These are phyloP conservation scores for Sturnus vulgaris DNA, from an alignment of 2,113 vertebrate genomes.

Conservation along the genomic window DNA sequence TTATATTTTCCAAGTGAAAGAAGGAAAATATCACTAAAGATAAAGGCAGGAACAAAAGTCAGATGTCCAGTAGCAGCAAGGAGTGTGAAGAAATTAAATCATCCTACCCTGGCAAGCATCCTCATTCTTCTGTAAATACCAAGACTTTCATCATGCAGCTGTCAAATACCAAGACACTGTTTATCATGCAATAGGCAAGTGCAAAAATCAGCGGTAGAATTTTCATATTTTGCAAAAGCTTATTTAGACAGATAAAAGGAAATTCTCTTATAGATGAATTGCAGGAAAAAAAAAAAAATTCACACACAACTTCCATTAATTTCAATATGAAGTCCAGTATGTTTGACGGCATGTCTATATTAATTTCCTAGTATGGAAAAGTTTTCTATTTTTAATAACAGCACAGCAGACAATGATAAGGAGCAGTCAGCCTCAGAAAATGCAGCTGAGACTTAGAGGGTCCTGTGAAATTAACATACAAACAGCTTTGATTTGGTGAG, in stretches of 20 bases:
- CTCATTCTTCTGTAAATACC: not conserved
- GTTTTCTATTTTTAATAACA: not conserved
- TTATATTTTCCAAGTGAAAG: not conserved
- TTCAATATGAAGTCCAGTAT: not conserved
- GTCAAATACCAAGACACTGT: not conserved
- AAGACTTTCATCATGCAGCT: slow-evolving; percentile 17
- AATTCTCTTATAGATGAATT: not conserved
- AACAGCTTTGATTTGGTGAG: not conserved
- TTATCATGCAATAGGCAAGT: not conserved
- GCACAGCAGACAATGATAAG: not conserved
- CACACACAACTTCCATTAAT: not conserved
- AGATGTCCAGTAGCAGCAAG: not conserved
- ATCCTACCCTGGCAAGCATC: not conserved
- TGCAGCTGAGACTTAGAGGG: not conserved
- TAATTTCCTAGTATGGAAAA: not conserved
- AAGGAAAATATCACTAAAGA: not conserved
- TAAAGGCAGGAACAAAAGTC: not conserved
- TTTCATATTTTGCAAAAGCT: not conserved
- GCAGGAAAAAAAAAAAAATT: not conserved
- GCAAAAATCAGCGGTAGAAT: not conserved
- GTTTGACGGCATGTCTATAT: not conserved
- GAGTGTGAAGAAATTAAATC: not conserved
- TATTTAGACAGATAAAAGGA: not conserved
- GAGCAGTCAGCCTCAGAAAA: not conserved
- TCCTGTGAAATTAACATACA: not conserved